phyloP scores from a whole-genome alignment of 2,797 vertebrate species.

The Thaleichthys pacificus region DNA sequence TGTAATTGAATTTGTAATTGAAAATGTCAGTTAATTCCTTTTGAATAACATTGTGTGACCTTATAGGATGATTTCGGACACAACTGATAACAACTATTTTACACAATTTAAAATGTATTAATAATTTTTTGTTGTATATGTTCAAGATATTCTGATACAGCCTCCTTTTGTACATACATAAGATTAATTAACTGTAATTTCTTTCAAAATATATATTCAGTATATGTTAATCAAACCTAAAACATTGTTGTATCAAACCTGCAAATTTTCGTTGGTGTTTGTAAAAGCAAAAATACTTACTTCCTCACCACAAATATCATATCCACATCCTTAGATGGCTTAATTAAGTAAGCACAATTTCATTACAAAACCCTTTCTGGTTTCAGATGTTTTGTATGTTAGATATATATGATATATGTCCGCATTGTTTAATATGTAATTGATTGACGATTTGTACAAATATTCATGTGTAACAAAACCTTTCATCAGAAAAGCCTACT shows the following conservation, averaged over 20 bases:
- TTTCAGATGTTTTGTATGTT: slow-evolving; percentile 13
- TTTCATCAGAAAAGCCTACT: slow-evolving; percentile 55
- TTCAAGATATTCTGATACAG: slow-evolving; percentile 47
- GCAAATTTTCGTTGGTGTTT: slow-evolving; percentile 26
- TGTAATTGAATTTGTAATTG: slow-evolving; percentile 46
- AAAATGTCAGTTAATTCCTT: not conserved
- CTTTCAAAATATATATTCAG: slow-evolving; percentile 45
- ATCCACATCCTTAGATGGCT: not conserved
- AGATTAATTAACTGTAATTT: slow-evolving; percentile 21
- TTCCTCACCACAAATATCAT: not conserved
- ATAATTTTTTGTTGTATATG: slow-evolving; percentile 44
- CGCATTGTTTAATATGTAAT: slow-evolving; percentile 61
- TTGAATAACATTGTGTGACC: too few species aligned
- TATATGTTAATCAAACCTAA: slow-evolving; percentile 43
- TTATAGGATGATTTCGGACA: too few species aligned
- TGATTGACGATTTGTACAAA: slow-evolving; percentile 55
- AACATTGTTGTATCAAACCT: slow-evolving; percentile 31
- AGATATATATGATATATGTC: slow-evolving; percentile 25
- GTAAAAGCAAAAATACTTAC: not conserved
- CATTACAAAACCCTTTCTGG: slow-evolving; percentile 1
- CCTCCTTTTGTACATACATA: slow-evolving; percentile 35
- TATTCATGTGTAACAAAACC: slow-evolving; percentile 57
- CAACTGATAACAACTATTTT: not conserved
- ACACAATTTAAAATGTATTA: slow-evolving; percentile 1
- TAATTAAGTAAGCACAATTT: not conserved